These are phyloP conservation scores for Tenebrosternarchus preto DNA, from an alignment of 2,113 vertebrate genomes.

Conservation along the genomic window DNA sequence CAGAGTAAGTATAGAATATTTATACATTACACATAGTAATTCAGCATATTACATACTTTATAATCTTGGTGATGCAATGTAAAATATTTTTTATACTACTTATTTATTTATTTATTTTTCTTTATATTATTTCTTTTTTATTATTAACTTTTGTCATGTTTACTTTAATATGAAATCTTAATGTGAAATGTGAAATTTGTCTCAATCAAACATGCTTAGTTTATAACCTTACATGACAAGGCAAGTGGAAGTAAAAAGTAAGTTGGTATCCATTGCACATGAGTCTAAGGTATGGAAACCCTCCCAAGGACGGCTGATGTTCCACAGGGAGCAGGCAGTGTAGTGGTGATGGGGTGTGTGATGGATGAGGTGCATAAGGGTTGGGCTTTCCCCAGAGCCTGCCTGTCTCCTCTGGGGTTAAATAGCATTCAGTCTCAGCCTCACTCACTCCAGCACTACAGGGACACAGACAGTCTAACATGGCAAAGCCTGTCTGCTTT, in stretches of 20 bases:
- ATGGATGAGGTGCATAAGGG: slow-evolving; percentile 52
- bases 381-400: slow-evolving; percentile 17
- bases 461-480: slow-evolving; percentile 23
- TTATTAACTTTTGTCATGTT: no score
- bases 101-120: not conserved
- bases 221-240: not conserved
- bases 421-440: slow-evolving; percentile 43
- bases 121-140: no score
- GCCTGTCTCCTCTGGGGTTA: slow-evolving; percentile 52
- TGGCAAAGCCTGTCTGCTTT: not conserved
- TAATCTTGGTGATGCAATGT: no score
- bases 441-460: slow-evolving; percentile 9
- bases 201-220: not conserved
- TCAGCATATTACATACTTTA: no score
- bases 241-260: not conserved
- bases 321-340: slow-evolving; percentile 33
- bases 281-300: slow-evolving; percentile 6
- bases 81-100: no score
- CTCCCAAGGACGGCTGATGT: slow-evolving; percentile 45
- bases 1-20: no score
- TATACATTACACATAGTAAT: no score
- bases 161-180: no score
- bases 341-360: slow-evolving; percentile 33
- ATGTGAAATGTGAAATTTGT: not conserved
- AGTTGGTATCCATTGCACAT: slow-evolving; percentile 2